Evolutionary conservation across 2,113 vertebrate genomes (phyloP), one percentile per base, ranked within the genome.

Genomic region (Nothoprocta perdicaria): DNA sequence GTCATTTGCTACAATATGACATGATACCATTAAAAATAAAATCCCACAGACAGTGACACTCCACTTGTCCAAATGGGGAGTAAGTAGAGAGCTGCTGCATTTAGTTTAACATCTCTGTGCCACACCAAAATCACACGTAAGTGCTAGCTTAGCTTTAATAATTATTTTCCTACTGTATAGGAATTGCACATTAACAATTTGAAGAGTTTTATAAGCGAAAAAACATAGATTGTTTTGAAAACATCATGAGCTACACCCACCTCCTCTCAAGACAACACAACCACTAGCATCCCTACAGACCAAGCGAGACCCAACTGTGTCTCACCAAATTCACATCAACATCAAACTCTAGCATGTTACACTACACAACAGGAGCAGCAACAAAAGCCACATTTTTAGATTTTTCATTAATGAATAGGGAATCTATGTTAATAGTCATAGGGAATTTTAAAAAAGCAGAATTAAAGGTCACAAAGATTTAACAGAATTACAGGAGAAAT

Each of bases 261-360:
- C 24, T 73, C 38, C 31, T 71, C 23, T 45, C 8, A 17, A 33
- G 11, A 24, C 17, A 68, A 53, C 33, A 66, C 31, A 75, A 48
- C 10, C 10, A 15, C 29, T 63, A 24, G 10, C 27, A 3, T 9
- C 27, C 18, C 41, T 11, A 1, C 41, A 61, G 71, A 48, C 7
- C 3, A 41, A 40, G 1, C 1, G 15, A 62, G 67, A 3, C 17
- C 17, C 17, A 63, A 6, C 22, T 22, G 27, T 4, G 15, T 5
- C n/a, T 63, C 48, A 4, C 2, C 19, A 6, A 9, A 7, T 78
- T 41, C 4, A 19, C 10, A 55, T n/a, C 27, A 58, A 66, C 72
- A 55, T 73, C 41, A 57, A 23, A 41, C 22, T n/a, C 15, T 15
- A 55, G 10, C 4, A 6, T 41, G 60, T 15, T 63, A 58, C 31